A percentile compares a stretch with the other conserved stretches of the same genome.
Evolutionary conservation across 1,140 invertebrate genomes (phyloP).

Genomic region (Psix sp.): DNA sequence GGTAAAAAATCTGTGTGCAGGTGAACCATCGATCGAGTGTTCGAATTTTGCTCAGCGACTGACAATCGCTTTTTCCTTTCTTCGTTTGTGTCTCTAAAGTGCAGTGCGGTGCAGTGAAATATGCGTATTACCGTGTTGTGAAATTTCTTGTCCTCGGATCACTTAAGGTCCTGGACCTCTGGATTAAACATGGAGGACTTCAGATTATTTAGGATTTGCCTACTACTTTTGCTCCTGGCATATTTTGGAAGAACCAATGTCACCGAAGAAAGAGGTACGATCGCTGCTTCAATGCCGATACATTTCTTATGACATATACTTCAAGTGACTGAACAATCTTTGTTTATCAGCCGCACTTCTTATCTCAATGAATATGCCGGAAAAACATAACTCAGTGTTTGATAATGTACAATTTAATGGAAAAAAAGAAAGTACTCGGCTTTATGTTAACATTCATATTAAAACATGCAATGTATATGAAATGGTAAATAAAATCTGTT

Average conservation of each 20-base stretch:
- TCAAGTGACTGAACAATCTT: no score
- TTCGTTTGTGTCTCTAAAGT: conserved; percentile 55
- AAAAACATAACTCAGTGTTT: no score
- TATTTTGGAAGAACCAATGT: conserved; percentile 61
- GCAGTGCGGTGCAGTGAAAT: conserved; percentile 57
- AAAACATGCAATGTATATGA: no score
- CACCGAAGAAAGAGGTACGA: conserved; percentile 74
- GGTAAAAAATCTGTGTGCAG: no score
- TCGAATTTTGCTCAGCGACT: conserved; percentile 6
- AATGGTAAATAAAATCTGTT: no score
- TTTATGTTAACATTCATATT: no score
- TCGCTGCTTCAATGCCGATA: no score
- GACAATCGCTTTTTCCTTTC: conserved; percentile 22
- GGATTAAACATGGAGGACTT: conserved; percentile 66
- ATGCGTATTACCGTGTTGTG: conserved; percentile 62
- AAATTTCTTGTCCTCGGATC: conserved; percentile 57
- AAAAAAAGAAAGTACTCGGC: no score
- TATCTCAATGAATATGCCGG: no score
- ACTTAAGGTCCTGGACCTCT: conserved; percentile 41
- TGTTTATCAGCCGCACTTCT: no score
- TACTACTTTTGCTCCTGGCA: conserved; percentile 59
- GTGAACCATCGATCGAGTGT: background rate
- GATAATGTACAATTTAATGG: no score
- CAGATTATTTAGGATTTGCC: conserved; percentile 60
- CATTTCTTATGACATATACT: no score